Percentiles rank a stretch among this genome's conserved stretches.
These are phyloP conservation scores for Myoxocephalus aenaeus DNA, from an alignment of 2,797 vertebrate species.

Conservation along the genomic window DNA sequence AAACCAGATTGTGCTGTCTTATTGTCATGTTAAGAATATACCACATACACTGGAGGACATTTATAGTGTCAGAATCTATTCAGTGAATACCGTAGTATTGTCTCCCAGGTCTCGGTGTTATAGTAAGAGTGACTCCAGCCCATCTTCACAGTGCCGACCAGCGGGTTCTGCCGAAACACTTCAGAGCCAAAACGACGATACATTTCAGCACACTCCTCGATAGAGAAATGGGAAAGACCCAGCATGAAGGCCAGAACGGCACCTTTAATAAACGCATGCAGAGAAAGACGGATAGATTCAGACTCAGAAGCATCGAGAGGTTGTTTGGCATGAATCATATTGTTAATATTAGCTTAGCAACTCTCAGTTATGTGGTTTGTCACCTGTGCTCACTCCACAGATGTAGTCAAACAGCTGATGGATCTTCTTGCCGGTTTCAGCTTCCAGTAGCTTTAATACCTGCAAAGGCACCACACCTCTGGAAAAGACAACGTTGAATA, in stretches of 20 bases:
- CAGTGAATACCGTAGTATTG: slow-evolving; percentile 74
- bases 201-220: slow-evolving; percentile 83
- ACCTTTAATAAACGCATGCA: slow-evolving; percentile 59
- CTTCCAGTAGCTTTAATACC: slow-evolving; percentile 80
- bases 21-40: not conserved
- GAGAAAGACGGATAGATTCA: slow-evolving; percentile 18
- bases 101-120: slow-evolving; percentile 83
- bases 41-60: not conserved
- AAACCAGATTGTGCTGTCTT: not conserved
- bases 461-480: slow-evolving; percentile 85
- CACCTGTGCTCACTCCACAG: slow-evolving; percentile 86
- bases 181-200: slow-evolving; percentile 83
- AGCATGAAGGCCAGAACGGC: slow-evolving; percentile 84
- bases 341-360: not conserved
- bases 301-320: not conserved
- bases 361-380: slow-evolving; percentile 12
- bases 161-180: slow-evolving; percentile 82
- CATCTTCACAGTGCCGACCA: slow-evolving; percentile 85
- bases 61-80: not conserved
- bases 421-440: slow-evolving; percentile 79
- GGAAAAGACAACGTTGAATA: slow-evolving; percentile 1
- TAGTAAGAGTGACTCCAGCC: slow-evolving; percentile 86
- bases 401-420: slow-evolving; percentile 86
- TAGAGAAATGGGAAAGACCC: slow-evolving; percentile 77
- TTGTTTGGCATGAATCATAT: not conserved